Evolutionary conservation across 2,888 invertebrate genomes (phyloP).

Genomic region (Mimas tiliae): DNA sequence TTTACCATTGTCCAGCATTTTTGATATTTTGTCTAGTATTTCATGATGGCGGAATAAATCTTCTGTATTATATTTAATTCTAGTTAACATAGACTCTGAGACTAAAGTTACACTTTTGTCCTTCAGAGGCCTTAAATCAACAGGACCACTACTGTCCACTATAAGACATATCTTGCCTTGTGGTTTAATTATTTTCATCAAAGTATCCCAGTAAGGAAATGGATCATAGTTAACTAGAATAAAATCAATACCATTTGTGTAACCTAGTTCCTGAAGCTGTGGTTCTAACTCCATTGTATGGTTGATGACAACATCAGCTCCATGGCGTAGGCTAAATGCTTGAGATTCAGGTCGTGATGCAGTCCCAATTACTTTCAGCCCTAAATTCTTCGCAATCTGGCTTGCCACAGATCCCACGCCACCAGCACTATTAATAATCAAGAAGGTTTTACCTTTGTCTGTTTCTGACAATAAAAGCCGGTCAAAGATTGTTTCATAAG

Average conservation of each 20-base stretch:
- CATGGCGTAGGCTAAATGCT: conserved; percentile 58
- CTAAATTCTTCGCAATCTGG: conserved; percentile 67
- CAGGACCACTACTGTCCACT: conserved; percentile 67
- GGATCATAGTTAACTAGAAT: conserved; percentile 75
- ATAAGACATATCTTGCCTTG: conserved; percentile 73
- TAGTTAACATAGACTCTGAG: conserved; percentile 70
- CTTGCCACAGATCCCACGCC: conserved; percentile 75
- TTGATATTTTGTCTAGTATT: conserved; percentile 61
- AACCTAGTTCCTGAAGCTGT: conserved; percentile 63
- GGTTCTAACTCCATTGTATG: conserved; percentile 63
- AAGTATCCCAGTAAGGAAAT: conserved; percentile 70
- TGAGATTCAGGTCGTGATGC: conserved; percentile 67
- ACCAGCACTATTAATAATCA: conserved; percentile 74
- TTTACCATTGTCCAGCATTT: conserved; percentile 62
- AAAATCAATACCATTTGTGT: conserved; percentile 65
- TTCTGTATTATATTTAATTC: conserved; percentile 69
- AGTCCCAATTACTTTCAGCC: conserved; percentile 72
- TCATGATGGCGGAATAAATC: conserved; percentile 66
- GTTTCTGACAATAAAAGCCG: conserved; percentile 65
- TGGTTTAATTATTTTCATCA: conserved; percentile 68
- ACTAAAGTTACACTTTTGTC: conserved; percentile 72
- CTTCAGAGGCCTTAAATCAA: conserved; percentile 64
- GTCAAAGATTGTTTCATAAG: conserved; percentile 68
- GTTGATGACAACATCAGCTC: conserved; percentile 67
- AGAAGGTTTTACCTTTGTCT: conserved; percentile 66